phyloP scores from a whole-genome alignment of 2,888 invertebrate species.

The Spilosoma lubricipeda region DNA sequence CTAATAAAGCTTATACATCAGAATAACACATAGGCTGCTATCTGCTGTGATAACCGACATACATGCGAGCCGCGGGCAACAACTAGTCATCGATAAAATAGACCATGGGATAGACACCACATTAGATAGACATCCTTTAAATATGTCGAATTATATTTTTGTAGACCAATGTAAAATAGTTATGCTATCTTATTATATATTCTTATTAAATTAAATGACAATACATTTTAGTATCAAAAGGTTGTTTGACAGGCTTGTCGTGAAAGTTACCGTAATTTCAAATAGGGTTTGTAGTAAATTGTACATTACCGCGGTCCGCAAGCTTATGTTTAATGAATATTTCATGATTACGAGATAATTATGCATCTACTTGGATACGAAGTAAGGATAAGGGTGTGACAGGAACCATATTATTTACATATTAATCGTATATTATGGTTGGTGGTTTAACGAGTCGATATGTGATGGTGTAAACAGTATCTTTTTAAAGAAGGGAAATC shows the following conservation, averaged over 20 bases:
- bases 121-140: too few relatives aligned
- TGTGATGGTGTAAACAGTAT: not conserved
- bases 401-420: conserved; percentile 47
- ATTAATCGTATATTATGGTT: conserved; percentile 44
- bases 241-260: conserved; percentile 18
- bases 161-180: not conserved
- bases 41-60: too few relatives aligned
- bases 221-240: not conserved
- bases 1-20: too few relatives aligned
- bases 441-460: conserved; percentile 28
- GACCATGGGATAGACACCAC: not conserved
- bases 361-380: conserved; percentile 31
- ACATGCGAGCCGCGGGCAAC: too few relatives aligned
- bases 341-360: conserved; percentile 57
- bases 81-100: not conserved
- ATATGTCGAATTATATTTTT: not conserved
- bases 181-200: not conserved
- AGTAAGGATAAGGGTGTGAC: conserved; percentile 28
- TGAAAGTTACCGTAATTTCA: conserved; percentile 23
- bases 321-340: conserved; percentile 66
- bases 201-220: not conserved
- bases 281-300: conserved; percentile 25
- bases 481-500: not conserved
- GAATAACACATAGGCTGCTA: too few relatives aligned
- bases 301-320: conserved; percentile 21